These are phyloP conservation scores for Acromyrmex charruanus DNA, from an alignment of 1,140 invertebrate species.

Conservation along the genomic window DNA sequence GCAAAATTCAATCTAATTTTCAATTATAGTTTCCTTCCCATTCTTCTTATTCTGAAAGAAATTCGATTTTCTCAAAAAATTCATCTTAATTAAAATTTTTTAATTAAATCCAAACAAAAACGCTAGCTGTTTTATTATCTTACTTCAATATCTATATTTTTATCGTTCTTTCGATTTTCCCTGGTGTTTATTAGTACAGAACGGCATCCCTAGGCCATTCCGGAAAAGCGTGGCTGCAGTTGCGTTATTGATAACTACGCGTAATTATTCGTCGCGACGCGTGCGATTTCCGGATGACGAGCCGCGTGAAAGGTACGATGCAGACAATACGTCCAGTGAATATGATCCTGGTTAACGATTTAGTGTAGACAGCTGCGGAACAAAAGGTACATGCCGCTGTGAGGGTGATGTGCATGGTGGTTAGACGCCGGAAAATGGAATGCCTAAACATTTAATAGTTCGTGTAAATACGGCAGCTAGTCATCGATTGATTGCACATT, in stretches of 20 bases:
- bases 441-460: slow-evolving; percentile 72
- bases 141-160: not conserved
- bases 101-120: not conserved
- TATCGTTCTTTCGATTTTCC: not conserved
- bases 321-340: slow-evolving; percentile 77
- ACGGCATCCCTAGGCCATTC: not conserved
- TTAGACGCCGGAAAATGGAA: slow-evolving; percentile 65
- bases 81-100: not conserved
- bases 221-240: slow-evolving; percentile 21
- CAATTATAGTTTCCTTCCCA: slow-evolving; percentile 19
- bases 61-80: slow-evolving; percentile 9
- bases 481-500: not conserved
- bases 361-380: slow-evolving; percentile 71
- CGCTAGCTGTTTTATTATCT: not conserved
- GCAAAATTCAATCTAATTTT: not conserved
- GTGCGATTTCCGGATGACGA: slow-evolving; percentile 79
- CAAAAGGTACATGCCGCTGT: slow-evolving; percentile 64
- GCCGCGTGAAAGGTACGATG: slow-evolving; percentile 72
- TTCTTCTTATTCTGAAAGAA: slow-evolving; percentile 37
- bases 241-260: slow-evolving; percentile 42
- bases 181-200: not conserved
- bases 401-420: not conserved
- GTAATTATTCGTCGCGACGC: slow-evolving; percentile 79
- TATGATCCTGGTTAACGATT: slow-evolving; percentile 81
- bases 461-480: slow-evolving; percentile 43